Evolutionary conservation across 2,888 invertebrate species (phyloP), one percentile per base, ranked within the genome.

Genomic region (Lissocephala sabroskyi): DNA sequence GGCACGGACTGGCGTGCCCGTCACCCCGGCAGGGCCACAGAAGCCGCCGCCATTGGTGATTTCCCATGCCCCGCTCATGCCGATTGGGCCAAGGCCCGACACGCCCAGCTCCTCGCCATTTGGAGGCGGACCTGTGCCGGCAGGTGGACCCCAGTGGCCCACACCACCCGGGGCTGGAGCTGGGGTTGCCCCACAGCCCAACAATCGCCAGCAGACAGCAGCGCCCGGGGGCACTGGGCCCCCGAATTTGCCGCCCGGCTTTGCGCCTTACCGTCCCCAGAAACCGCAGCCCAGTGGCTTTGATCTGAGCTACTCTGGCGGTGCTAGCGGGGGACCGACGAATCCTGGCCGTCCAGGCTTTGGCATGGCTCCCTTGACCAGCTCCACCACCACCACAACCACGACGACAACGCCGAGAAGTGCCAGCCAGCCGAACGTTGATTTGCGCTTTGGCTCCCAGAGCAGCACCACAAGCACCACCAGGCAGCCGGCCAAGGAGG

Each of bases 271-370:
- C 41, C 71, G 75, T 0, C 79, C 82, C 11, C 71, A 75, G 33
- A 75, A 75, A 17, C 56, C 76, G 7, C 83, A 83, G 35, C 82
- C 84, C 0, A 81, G 68, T 3, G 81, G 79, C 11, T 59, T 79
- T 19, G 84, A 83, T 41, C 52, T 82, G 23, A 82, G 84, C 46
- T 82, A 82, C 50, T 67, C 75, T 2, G 73, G 81, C 4, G 65
- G 67, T 1, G 54, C 41, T 17, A 35, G 33, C 23, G 59, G 59
- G 17, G 48, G 48, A 0, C 23, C 41, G 6, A 58, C n/a, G n/a
- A n/a, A n/a, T n/a, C n/a, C 54, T n/a, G 29, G 45, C 6, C 26
- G 70, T n/a, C 75, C 78, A 0, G 60, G 58, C 2, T 70, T 62
- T 28, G 82, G 76, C 0, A 36, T 79, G 35, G 68, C 79, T 1